Conservation (phyloP, 2,113 vertebrate genomes). For the Ochotona curzoniae region DNA sequence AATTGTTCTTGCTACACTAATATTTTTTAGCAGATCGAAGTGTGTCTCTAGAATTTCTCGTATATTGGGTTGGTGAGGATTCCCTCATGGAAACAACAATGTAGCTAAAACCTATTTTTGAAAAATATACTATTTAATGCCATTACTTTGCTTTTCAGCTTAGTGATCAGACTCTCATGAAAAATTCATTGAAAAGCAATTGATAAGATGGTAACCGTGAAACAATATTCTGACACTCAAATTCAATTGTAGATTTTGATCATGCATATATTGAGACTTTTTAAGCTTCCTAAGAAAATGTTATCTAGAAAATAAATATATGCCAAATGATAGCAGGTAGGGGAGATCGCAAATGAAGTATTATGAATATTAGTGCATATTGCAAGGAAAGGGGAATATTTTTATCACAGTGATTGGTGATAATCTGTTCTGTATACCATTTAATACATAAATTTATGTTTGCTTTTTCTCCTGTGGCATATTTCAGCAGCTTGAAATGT, state of each 20-base stretch:
- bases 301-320: not conserved
- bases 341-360: not conserved
- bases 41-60: constrained; percentile 19
- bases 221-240: not conserved
- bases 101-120: constrained; percentile 30
- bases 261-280: not conserved
- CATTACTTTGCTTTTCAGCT: constrained; percentile 20
- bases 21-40: constrained; percentile 16
- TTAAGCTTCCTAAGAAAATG: not conserved
- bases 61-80: not conserved
- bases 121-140: constrained; percentile 38
- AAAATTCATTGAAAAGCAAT: constrained; percentile 33
- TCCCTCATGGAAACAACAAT: constrained; percentile 11
- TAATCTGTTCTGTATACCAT: not conserved
- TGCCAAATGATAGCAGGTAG: not conserved
- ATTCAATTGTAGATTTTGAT: constrained; percentile 2
- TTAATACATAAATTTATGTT: constrained; percentile 50
- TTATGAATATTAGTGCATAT: not conserved
- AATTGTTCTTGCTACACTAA: not conserved
- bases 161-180: not conserved
- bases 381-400: not conserved
- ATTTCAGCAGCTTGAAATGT: constrained; percentile 77
- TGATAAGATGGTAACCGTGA: not conserved
- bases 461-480: constrained; percentile 59
- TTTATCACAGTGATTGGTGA: not conserved